Conservation (phyloP, 1,140 invertebrate genomes). For the Phortica variegata region DNA sequence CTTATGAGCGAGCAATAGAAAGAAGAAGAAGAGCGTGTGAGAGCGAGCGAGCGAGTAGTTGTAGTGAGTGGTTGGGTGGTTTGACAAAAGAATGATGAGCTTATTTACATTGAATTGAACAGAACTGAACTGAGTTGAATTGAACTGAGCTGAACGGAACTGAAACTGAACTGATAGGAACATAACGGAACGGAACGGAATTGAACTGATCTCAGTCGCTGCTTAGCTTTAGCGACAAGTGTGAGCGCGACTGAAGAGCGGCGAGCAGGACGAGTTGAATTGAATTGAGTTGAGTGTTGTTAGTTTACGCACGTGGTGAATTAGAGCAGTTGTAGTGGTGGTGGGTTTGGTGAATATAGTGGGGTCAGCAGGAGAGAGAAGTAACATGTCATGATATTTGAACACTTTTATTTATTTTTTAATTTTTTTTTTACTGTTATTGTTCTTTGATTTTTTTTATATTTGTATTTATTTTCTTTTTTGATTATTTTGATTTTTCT, state of each 20-base stretch:
- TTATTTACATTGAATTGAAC: conserved; percentile 35
- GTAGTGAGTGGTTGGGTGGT: conserved; percentile 16
- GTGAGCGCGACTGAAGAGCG: conserved; percentile 12
- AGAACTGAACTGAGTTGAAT: background rate
- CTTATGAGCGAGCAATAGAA: conserved; percentile 6
- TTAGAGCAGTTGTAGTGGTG: no score
- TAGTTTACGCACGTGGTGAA: no score
- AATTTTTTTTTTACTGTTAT: conserved; percentile 16
- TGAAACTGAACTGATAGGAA: no score
- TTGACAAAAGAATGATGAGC: conserved; percentile 26
- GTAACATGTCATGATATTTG: no score
- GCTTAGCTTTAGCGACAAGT: no score
- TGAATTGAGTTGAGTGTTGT: no score
- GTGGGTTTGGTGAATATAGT: no score
- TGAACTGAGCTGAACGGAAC: conserved; percentile 8
- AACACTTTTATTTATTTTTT: no score
- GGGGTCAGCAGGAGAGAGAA: no score
- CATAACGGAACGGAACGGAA: conserved; percentile 16
- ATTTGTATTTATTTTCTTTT: background rate
- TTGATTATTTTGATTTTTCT: conserved; percentile 6
- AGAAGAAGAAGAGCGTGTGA: conserved; percentile 1
- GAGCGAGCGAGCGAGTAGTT: no score
- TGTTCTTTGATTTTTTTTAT: conserved; percentile 12
- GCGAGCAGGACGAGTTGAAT: conserved; percentile 8
- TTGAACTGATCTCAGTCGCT: no score